phyloP scores from a whole-genome alignment of 2,888 invertebrate genomes.

The Mythimna ferrago region DNA sequence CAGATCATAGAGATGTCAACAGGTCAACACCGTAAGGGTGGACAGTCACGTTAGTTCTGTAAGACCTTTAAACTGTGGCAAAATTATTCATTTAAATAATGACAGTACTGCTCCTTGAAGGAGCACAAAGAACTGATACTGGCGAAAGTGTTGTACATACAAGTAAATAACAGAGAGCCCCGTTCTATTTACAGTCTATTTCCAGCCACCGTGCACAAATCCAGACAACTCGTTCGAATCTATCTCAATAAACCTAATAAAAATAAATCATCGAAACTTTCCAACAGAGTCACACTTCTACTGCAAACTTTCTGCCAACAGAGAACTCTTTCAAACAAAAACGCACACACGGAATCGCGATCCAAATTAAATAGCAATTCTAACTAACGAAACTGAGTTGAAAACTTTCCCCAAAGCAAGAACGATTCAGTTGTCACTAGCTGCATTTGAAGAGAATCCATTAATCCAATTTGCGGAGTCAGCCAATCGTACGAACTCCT shows the following conservation, averaged over 20 bases:
- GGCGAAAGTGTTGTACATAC: too few species aligned
- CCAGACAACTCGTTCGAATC: background rate
- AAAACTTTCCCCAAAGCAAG: constrained; percentile 61
- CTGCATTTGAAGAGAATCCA: constrained; percentile 72
- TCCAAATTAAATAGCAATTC: constrained; percentile 61
- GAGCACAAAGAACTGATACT: too few species aligned
- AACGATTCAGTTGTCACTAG: constrained; percentile 63
- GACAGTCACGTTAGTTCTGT: too few species aligned
- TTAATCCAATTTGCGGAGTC: constrained; percentile 78
- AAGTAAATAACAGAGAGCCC: too few species aligned
- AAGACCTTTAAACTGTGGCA: too few species aligned
- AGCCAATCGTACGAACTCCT: constrained; percentile 68
- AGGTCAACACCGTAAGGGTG: too few species aligned
- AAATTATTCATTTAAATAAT: too few species aligned
- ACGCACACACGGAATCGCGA: constrained; percentile 45
- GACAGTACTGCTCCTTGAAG: too few species aligned
- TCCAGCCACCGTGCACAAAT: background rate
- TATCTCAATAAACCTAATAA: constrained; percentile 1
- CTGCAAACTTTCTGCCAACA: constrained; percentile 30
- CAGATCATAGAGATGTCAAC: too few species aligned
- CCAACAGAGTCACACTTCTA: constrained; percentile 8
- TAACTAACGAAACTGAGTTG: constrained; percentile 57
- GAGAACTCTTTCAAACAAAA: constrained; percentile 43
- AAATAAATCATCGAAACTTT: constrained; percentile 24
- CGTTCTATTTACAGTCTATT: too few species aligned